These are phyloP conservation scores for Scartelaos histophorus DNA, from an alignment of 2,113 vertebrate genomes.

Conservation along the genomic window DNA sequence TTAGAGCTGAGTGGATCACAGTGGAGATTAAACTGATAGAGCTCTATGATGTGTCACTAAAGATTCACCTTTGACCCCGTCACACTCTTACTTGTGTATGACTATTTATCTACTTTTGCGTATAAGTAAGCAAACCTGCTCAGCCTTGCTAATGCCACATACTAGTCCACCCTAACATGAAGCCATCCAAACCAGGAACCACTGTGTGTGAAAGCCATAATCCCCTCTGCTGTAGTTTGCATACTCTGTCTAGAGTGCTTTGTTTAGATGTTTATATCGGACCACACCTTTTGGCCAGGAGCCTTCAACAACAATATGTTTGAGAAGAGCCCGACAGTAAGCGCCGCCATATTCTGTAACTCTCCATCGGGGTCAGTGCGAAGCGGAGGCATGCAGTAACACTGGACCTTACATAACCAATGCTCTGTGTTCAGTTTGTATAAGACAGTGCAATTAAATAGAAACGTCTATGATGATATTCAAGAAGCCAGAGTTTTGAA, in stretches of 20 bases:
- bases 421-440: constrained; percentile 59
- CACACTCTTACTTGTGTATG: constrained; percentile 17
- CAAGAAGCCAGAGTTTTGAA: not conserved
- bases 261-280: constrained; percentile 12
- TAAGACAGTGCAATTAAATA: constrained; percentile 47
- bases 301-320: constrained; percentile 10
- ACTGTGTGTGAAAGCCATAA: not conserved
- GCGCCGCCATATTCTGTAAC: constrained; percentile 49
- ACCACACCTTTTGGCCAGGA: not conserved
- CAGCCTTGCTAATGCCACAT: not conserved
- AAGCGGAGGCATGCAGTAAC: constrained; percentile 47
- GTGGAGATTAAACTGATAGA: constrained; percentile 29
- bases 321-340: constrained; percentile 16
- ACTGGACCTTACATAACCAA: constrained; percentile 66
- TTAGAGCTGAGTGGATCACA: constrained; percentile 55
- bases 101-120: constrained; percentile 15
- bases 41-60: constrained; percentile 12
- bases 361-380: constrained; percentile 31
- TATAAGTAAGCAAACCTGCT: not conserved
- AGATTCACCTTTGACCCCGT: constrained; percentile 58
- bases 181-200: not conserved
- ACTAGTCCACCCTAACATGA: not conserved
- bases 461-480: constrained; percentile 16
- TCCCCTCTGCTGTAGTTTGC: not conserved
- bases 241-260: not conserved